Percentiles rank a stretch among this genome's conserved stretches.
These are phyloP conservation scores for Acanthopagrus latus DNA, from an alignment of 2,797 vertebrate species.

Conservation along the genomic window DNA sequence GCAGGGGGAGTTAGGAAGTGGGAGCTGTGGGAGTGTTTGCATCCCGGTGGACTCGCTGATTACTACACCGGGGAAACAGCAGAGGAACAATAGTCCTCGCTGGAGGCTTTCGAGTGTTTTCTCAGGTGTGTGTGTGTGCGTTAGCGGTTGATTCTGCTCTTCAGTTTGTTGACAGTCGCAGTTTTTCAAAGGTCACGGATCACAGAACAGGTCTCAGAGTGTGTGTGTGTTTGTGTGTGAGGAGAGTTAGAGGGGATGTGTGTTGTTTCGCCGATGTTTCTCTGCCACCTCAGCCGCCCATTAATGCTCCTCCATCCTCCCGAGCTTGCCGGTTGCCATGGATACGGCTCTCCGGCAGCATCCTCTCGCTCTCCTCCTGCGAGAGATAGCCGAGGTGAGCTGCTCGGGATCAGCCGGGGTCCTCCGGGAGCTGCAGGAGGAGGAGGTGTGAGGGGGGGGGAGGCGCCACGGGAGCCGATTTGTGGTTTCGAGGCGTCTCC, in stretches of 20 bases:
- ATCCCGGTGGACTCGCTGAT: conserved; percentile 52
- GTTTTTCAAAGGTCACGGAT: conserved; percentile 53
- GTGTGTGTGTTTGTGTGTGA: conserved; percentile 1
- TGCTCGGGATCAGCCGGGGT: conserved; percentile 25
- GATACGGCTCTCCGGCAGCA: conserved; percentile 71
- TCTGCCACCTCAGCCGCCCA: conserved; percentile 48
- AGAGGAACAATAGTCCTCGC: conserved; percentile 5
- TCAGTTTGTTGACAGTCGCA: conserved; percentile 41
- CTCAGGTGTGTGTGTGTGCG: conserved; percentile 24
- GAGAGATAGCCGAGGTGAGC: conserved; percentile 38
- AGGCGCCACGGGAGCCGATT: conserved; percentile 9
- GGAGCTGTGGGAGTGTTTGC: conserved; percentile 45
- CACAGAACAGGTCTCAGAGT: conserved; percentile 4
- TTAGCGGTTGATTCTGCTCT: conserved; percentile 17
- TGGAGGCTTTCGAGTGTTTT: conserved; percentile 32
- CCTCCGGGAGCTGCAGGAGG: conserved; percentile 19
- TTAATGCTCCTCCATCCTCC: conserved; percentile 53
- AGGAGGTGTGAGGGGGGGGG: background rate
- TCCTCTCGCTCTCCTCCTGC: conserved; percentile 42
- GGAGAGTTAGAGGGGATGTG: conserved; percentile 27
- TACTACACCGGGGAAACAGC: conserved; percentile 37
- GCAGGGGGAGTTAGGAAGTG: conserved; percentile 38
- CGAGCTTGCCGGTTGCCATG: conserved; percentile 75
- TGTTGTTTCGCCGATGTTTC: conserved; percentile 56
- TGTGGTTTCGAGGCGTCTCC: conserved; percentile 47